These are phyloP conservation scores for Micoletzkya japonica DNA, from an alignment of 2,888 invertebrate genomes.

Conservation along the genomic window DNA sequence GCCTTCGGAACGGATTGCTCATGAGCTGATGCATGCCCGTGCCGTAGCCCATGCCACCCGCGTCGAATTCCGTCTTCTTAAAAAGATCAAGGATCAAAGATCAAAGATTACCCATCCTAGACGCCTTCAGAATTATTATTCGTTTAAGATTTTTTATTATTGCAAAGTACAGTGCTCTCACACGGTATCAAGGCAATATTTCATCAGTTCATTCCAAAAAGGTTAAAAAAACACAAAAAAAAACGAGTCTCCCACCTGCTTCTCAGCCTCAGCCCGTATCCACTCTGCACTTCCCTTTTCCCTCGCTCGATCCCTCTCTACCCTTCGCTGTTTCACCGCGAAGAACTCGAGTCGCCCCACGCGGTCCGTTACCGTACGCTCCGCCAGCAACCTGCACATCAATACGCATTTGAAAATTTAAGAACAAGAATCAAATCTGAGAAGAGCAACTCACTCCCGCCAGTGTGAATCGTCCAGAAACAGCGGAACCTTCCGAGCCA, in stretches of 20 bases:
- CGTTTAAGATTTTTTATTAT: no score
- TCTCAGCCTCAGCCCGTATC: no score
- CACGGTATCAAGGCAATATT: no score
- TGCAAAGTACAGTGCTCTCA: no score
- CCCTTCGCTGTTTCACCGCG: constrained; percentile 36
- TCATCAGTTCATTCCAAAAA: no score
- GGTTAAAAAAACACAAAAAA: no score
- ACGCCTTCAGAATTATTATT: no score
- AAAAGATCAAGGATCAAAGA: not conserved
- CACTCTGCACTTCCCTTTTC: no score
- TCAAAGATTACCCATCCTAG: no score
- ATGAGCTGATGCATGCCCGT: constrained; percentile 43
- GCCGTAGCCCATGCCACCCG: constrained; percentile 55
- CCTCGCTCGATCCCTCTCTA: constrained; percentile 33
- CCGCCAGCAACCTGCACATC: not conserved
- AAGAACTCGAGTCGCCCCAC: constrained; percentile 41
- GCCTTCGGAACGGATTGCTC: constrained; percentile 40
- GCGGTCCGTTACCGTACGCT: constrained; percentile 29
- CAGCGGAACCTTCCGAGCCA: constrained; percentile 21
- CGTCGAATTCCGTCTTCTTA: constrained; percentile 30
- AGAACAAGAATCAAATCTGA: not conserved
- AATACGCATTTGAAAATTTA: not conserved
- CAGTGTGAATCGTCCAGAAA: not conserved
- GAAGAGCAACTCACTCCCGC: not conserved
- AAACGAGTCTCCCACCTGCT: no score